Conservation (phyloP, 2,113 vertebrate genomes). For the Eolophus roseicapilla region DNA sequence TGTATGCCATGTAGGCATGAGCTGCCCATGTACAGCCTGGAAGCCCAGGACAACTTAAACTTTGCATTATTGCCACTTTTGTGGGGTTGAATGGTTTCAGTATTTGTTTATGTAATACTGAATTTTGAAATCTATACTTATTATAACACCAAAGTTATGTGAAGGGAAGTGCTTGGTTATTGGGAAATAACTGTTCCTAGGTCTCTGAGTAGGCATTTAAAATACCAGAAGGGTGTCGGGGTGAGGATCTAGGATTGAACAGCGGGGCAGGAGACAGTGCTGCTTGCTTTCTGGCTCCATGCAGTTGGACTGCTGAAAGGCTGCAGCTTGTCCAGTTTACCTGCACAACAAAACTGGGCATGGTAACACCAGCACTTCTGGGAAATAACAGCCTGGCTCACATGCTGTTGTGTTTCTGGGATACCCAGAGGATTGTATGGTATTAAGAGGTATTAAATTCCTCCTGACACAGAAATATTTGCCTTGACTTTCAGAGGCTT, state of each 20-base stretch:
- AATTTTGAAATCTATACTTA: neutral
- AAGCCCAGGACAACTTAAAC: neutral
- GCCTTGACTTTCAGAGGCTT: neutral
- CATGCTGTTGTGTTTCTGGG: neutral
- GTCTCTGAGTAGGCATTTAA: neutral
- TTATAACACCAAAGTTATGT: neutral
- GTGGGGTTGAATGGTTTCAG: neutral
- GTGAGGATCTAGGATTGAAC: neutral
- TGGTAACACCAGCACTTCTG: accelerated
- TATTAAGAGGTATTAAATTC: neutral
- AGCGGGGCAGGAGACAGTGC: accelerated
- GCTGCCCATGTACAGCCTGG: neutral
- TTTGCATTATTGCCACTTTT: neutral
- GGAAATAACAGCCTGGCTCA: neutral
- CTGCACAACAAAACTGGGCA: neutral
- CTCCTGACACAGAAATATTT: neutral
- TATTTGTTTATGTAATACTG: neutral
- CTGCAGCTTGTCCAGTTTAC: neutral
- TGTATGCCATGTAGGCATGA: accelerated
- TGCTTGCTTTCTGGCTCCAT: neutral
- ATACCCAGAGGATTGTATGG: neutral
- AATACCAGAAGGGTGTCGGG: neutral
- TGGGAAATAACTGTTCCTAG: neutral
- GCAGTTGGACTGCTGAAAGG: neutral
- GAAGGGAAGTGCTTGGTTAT: neutral